Base-by-base conservation (phyloP, 2,797 vertebrate genomes). In the Xerus rutilus region DNA sequence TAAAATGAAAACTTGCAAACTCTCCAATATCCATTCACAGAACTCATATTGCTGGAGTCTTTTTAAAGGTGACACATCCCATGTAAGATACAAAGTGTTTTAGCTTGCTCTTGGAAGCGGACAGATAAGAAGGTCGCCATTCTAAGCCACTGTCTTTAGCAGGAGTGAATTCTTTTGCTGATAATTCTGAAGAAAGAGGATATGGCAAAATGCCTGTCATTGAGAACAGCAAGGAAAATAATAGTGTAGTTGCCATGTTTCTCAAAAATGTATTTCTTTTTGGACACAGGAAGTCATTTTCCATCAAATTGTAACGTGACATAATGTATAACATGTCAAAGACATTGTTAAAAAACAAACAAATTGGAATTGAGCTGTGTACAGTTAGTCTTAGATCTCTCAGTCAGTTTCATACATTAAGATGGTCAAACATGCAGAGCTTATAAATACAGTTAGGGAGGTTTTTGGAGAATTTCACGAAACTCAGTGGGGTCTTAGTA, bases 221-320 rank as follows among this genome's bases (percentile, higher is more conserved):
- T 76, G 88, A 94, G 93, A 97, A 96, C 91, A 95, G 91, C 84
- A 69, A 97, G 93, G 70, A 89, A 94, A 94, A 96, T 85, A 96
- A 93, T 92, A 92, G 92, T 74, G 74, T 82, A 67, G 92, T 76
- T 95, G 93, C 83, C 62, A 25, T 64, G 73, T 81, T 91, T 94
- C 95, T 97, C 89, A 93, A 92, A 57, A 96, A 97, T 85, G 72
- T 93, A 94, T 97, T 97, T 97, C 94, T 97, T 95, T 23, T 91
- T 97, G 97, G 97, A 97, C 96, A 92, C 78, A 89, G 96, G 94
- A 97, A 97, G 95, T 96, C 95, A 83, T 97, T 98, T 98, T 65
- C 92, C 74, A 89, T 96, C 94, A 97, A 93, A 95, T 13, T 76
- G 72, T 73, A 49, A 93, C 18, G 25, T 97, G 94, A 97, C 97